Percentiles rank a stretch among this genome's conserved stretches.
phyloP scores from a whole-genome alignment of 2,113 vertebrate species.

The Microtus oregoni region DNA sequence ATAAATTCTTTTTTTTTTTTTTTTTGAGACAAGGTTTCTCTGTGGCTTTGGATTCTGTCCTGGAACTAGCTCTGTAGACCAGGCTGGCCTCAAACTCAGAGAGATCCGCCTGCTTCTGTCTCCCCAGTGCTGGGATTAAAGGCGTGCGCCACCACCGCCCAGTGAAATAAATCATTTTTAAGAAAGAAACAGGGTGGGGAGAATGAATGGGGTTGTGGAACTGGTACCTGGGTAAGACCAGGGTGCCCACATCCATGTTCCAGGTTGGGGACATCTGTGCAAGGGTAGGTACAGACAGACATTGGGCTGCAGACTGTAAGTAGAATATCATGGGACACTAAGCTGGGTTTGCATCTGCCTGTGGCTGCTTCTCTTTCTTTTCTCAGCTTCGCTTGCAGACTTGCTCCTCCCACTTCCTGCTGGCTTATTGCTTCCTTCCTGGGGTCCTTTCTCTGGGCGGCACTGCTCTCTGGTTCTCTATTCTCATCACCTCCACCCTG shows the following conservation, averaged over 20 bases:
- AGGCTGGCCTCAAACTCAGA: too few species aligned
- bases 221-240: background rate
- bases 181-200: background rate
- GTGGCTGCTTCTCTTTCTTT: background rate
- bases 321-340: fast-evolving
- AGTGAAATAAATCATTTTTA: background rate
- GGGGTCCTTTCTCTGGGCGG: background rate
- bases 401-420: background rate
- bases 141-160: too few species aligned
- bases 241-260: background rate
- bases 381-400: background rate
- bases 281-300: background rate
- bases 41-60: too few species aligned
- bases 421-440: background rate
- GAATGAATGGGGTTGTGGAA: background rate
- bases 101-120: too few species aligned
- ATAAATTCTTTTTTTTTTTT: too few species aligned
- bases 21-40: too few species aligned
- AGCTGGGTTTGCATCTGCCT: background rate
- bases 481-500: fast-evolving
- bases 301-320: background rate
- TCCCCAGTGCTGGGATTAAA: too few species aligned
- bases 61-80: too few species aligned
- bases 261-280: background rate
- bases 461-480: background rate